phyloP scores from a whole-genome alignment of 2,888 invertebrate species.

The Acrobasis consociella region DNA sequence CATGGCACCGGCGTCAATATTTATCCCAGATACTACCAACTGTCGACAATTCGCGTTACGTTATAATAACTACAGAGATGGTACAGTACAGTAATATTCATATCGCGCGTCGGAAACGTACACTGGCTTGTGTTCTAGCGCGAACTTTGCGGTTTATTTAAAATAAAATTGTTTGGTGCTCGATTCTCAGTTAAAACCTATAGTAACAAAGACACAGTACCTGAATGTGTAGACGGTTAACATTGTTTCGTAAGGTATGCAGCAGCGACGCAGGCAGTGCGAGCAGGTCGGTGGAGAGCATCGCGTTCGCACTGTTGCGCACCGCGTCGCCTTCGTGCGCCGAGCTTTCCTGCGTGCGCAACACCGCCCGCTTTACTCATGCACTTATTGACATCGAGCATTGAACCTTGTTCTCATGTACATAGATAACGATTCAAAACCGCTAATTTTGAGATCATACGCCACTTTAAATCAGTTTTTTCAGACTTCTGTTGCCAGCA shows the following conservation, averaged over 20 bases:
- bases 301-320: constrained; percentile 90
- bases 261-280: constrained; percentile 79
- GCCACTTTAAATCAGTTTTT: too few species aligned
- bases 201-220: constrained; percentile 36
- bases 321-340: constrained; percentile 81
- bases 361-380: constrained; percentile 4
- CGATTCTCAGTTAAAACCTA: too few species aligned
- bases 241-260: constrained; percentile 62
- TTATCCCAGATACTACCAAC: too few species aligned
- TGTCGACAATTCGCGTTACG: too few species aligned
- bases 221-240: constrained; percentile 66
- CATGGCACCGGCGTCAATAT: too few species aligned
- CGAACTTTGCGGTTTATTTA: too few species aligned
- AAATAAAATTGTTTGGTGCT: too few species aligned
- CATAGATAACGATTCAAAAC: neutral
- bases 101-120: too few species aligned
- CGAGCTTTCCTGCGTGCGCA: constrained; percentile 38
- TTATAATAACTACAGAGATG: too few species aligned
- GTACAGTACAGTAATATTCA: too few species aligned
- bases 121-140: too few species aligned
- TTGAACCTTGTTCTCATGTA: neutral
- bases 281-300: constrained; percentile 87
- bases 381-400: neutral
- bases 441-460: neutral
- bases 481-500: too few species aligned